These are phyloP conservation scores for Falco biarmicus DNA, from an alignment of 2,797 vertebrate genomes.

Conservation along the genomic window DNA sequence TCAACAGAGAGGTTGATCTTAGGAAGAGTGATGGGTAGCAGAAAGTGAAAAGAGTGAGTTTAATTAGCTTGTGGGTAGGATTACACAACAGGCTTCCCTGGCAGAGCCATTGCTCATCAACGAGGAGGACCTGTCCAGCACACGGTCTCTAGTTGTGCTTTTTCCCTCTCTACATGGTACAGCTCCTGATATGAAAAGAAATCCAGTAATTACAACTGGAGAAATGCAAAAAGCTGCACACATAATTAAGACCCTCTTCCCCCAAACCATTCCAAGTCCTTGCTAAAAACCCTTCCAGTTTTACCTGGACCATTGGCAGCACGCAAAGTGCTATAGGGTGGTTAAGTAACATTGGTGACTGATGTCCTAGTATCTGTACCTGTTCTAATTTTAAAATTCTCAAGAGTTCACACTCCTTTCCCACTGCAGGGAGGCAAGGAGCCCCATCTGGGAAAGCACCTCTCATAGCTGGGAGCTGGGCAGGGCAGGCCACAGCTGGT, in stretches of 20 bases:
- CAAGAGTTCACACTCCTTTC: neutral
- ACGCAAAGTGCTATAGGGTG: neutral
- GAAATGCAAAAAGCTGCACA: neutral
- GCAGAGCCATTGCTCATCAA: neutral
- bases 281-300: neutral
- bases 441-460: neutral
- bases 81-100: neutral
- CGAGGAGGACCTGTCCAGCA: neutral
- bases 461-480: rapidly evolving
- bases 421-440: neutral
- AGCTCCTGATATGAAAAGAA: neutral
- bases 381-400: neutral
- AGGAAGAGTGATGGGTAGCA: neutral
- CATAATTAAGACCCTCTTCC: neutral
- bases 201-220: neutral
- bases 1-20: neutral
- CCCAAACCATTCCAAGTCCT: neutral
- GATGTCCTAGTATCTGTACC: neutral
- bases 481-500: neutral
- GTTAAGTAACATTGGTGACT: neutral
- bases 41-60: neutral
- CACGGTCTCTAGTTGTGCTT: neutral
- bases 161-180: neutral
- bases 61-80: neutral
- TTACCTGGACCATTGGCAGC: neutral